Conservation (phyloP, 1,140 invertebrate genomes). For the Heliconius eleuchia region DNA sequence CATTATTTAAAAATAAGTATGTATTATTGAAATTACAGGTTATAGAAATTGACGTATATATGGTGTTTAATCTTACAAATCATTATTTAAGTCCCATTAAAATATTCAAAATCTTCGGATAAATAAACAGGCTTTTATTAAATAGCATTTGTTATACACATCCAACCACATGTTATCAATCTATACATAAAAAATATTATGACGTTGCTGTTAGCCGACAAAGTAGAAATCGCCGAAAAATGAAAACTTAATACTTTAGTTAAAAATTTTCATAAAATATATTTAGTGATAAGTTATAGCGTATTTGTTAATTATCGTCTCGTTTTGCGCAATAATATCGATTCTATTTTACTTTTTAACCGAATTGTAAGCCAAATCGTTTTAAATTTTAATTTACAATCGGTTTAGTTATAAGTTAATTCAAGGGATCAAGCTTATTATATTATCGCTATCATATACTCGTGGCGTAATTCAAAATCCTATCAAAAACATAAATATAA, state of each 20-base stretch:
- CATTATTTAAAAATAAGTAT: not conserved
- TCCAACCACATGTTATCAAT: slow-evolving; percentile 63
- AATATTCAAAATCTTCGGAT: not conserved
- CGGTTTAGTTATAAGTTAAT: too few species aligned
- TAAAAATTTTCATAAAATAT: too few species aligned
- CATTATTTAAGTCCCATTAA: slow-evolving; percentile 5
- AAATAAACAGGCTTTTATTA: not conserved
- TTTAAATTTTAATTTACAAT: too few species aligned
- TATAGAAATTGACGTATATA: not conserved
- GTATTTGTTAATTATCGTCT: not conserved
- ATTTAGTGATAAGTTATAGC: too few species aligned
- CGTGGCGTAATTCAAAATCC: too few species aligned
- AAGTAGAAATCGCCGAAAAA: not conserved
- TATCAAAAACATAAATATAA: too few species aligned
- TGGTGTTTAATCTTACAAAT: slow-evolving; percentile 47
- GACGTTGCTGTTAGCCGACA: not conserved
- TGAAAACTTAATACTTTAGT: not conserved
- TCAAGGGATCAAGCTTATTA: not conserved
- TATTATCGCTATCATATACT: not conserved
- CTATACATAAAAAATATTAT: not conserved
- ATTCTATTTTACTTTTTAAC: not conserved
- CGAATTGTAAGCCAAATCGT: too few species aligned
- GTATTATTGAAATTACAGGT: not conserved
- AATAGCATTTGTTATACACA: slow-evolving; percentile 26
- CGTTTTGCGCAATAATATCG: not conserved